phyloP scores from a whole-genome alignment of 2,888 invertebrate species.

The Escarpia spicata region DNA sequence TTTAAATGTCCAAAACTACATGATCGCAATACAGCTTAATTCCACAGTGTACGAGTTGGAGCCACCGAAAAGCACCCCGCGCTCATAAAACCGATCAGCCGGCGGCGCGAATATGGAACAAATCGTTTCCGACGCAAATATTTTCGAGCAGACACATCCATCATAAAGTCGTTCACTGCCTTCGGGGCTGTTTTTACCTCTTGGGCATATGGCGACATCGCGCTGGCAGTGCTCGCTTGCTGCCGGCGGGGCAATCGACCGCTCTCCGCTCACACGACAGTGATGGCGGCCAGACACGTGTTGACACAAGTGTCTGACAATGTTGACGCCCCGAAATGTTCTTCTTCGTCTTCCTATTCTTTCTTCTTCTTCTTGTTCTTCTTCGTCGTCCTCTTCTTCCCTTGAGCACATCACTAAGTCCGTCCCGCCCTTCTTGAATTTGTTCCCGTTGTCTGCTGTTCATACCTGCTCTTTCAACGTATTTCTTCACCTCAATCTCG shows the following conservation, averaged over 20 bases:
- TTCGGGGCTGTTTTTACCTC: neutral
- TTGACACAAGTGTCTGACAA: neutral
- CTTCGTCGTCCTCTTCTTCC: too few species aligned
- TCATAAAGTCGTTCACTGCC: neutral
- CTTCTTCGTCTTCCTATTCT: too few species aligned
- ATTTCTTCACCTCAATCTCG: too few species aligned
- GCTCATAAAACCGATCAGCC: conserved; percentile 1
- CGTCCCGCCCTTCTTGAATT: too few species aligned
- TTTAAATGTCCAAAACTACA: neutral
- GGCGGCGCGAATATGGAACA: neutral
- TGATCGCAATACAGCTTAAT: neutral
- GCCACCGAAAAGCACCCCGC: neutral
- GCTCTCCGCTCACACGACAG: neutral
- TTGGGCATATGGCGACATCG: neutral
- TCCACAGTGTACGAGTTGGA: neutral
- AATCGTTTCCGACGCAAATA: conserved; percentile 3
- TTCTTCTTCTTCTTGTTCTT: too few species aligned
- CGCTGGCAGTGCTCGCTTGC: neutral
- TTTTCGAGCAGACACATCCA: neutral
- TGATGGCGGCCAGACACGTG: neutral
- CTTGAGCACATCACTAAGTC: too few species aligned
- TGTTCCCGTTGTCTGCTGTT: too few species aligned
- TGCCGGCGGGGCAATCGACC: neutral
- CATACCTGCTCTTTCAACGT: too few species aligned
- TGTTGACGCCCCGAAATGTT: neutral